Base-by-base conservation (phyloP, 2,797 vertebrate species). In the Notoglanidium macrostoma region DNA sequence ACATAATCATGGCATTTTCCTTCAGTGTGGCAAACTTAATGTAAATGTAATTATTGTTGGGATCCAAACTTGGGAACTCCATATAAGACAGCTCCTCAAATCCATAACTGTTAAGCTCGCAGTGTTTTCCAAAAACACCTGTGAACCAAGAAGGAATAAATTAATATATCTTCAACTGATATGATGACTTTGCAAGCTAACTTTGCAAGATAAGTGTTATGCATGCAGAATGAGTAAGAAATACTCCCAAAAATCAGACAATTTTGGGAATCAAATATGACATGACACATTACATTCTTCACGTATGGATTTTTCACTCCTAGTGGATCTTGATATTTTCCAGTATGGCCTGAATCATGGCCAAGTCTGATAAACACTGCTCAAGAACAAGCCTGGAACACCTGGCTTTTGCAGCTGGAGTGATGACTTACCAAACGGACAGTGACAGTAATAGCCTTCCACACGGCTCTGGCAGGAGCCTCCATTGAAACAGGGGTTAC, bases 111-210 rank as follows among this genome's bases (percentile, higher is more conserved):
- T 98, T 99, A 87, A 99, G 94, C 89, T 99, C 98, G 26, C 98
- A 99, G 91, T 99, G 98, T 91, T 99, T 99, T 87, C 98, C 98
- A 92, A 99, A 99, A 92, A 99, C 98, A 92, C 98, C 98, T 99
- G 49, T n/a, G 29, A 51, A 57, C 68, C 10, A 54, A 14, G 32
- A 40, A 51, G 12, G 5, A 17, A 63, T 17, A 21, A 44, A 29
- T 79, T 59, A 32, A 49, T 29, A 77, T 59, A 63, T 46, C 6
- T 54, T 77, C 44, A 55, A 61, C 35, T 65, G 23, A 15, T 65
- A 29, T 35, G n/a, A 61, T 76, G 44, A 40, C 51, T 54, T 68
- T 51, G 9, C 9, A 54, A 54, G 26, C 46, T 17, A 67, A 8
- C 46, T 3, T 40, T 40, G 40, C 40, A 40, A 40, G 40, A 40